These are phyloP conservation scores for Gymnopithys bicolor DNA, from an alignment of 2,797 vertebrate genomes.

Conservation along the genomic window DNA sequence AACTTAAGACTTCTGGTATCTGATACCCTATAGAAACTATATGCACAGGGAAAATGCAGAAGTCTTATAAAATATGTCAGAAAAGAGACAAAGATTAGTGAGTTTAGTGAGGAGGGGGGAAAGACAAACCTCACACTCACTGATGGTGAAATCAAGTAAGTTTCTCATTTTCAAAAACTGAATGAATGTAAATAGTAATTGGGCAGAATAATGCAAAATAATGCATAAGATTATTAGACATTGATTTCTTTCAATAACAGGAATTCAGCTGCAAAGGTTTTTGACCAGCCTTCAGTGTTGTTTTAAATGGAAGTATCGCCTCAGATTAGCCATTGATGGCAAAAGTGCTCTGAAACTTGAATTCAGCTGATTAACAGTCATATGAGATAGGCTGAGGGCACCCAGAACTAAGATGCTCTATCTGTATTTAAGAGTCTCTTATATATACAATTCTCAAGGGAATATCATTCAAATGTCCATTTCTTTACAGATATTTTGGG, in stretches of 20 bases:
- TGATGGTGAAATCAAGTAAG: background rate
- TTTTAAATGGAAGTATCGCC: background rate
- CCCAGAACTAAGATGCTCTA: background rate
- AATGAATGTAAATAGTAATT: background rate
- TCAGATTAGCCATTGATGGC: background rate
- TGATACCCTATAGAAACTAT: background rate
- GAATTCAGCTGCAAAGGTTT: background rate
- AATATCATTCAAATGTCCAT: background rate
- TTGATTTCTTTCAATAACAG: background rate
- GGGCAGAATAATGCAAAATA: background rate
- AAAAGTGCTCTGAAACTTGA: background rate
- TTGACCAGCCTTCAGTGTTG: background rate
- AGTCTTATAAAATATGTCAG: background rate
- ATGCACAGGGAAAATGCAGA: background rate
- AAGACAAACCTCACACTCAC: background rate
- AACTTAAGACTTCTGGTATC: background rate
- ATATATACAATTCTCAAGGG: background rate
- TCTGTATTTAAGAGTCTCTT: background rate
- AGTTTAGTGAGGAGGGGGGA: background rate
- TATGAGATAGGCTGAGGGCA: background rate
- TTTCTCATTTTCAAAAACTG: background rate
- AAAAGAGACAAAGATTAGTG: background rate
- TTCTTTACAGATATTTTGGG: background rate
- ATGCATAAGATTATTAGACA: background rate
- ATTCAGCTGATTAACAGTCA: background rate